Evolutionary conservation across 2,113 vertebrate species (phyloP), one percentile per base, ranked within the genome.

Genomic region (Corapipo altera): DNA sequence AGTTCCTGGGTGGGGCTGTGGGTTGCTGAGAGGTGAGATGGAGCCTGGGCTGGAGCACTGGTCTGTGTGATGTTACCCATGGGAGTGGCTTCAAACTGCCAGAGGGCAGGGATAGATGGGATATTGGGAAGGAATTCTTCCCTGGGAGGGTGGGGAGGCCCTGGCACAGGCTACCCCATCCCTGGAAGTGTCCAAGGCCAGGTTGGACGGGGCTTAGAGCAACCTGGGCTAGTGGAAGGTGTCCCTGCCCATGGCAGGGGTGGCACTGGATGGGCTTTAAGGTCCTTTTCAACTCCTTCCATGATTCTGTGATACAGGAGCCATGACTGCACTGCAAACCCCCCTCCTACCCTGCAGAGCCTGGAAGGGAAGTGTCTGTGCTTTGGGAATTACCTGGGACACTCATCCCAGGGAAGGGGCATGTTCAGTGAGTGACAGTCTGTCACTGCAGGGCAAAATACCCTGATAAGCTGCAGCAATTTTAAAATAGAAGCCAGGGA

Each of bases 271-370:
- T 5, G 66, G 11, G 20, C 1, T 35, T 22, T 49, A 0, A 12
- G 18, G 43, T 41, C 49, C 39, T 5, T 39, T 1, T 66, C 32
- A 28, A 7, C 0, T 4, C 11, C 7, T 12, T 5, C 23, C 44
- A 8, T 28, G 54, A 16, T 5, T 3, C 35, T 0, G 0, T 41
- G 65, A 0, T 4, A 6, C 2, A 1, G 46, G 27, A 19, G 6
- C 11, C 12, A 0, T 3, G 48, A 48, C 59, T 75, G 66, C 12
- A 0, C 2, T 12, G 59, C 24, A n/a, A 33, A 41, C 51, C 70
- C 37, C 2, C 26, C 35, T 39, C 30, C 1, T 26, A 15, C 43
- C 55, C 30, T 18, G 11, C 1, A 15, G 64, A 70, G 65, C 51
- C 79, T 21, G 46, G 6, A 6, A 30, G 77, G 48, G n/a, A 48